Percentiles rank a stretch among this genome's conserved stretches.
Conservation (phyloP, 2,888 invertebrate species). For the Rotaria socialis region DNA sequence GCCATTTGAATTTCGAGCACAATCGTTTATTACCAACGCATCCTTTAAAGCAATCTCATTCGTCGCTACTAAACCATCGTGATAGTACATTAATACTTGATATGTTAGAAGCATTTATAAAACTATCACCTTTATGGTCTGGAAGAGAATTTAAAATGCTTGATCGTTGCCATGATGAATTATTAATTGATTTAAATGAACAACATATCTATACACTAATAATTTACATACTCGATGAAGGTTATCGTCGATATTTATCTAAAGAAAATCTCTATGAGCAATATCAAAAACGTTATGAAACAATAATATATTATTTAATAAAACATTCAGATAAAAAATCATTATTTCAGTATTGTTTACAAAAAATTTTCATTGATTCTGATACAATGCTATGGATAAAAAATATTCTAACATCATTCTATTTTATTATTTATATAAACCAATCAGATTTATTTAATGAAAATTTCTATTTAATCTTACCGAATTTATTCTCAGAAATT, state of each 20-base stretch:
- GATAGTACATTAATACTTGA: slow-evolving; percentile 26
- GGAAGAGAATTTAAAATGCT: slow-evolving; percentile 36
- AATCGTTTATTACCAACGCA: slow-evolving; percentile 9
- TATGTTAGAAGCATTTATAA: slow-evolving; percentile 23
- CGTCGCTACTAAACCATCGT: neutral
- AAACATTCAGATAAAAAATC: neutral
- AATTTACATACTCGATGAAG: neutral
- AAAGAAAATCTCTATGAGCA: neutral
- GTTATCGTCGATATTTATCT: neutral
- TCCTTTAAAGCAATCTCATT: neutral
- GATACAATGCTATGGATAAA: neutral
- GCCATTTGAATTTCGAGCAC: neutral
- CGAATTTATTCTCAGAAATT: neutral
- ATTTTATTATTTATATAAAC: neutral
- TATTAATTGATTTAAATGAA: neutral
- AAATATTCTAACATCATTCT: slow-evolving; percentile 24
- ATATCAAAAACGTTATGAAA: slow-evolving; percentile 27
- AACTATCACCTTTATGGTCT: slow-evolving; percentile 8
- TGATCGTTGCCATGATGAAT: slow-evolving; percentile 29
- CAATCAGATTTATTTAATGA: slow-evolving; percentile 11
- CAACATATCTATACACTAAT: slow-evolving; percentile 24
- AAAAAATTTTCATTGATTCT: neutral
- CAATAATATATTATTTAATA: slow-evolving; percentile 2
- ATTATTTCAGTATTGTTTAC: neutral
- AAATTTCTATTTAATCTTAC: slow-evolving; percentile 30